A percentile compares a stretch with the other conserved stretches of the same genome.
These are phyloP conservation scores for Drosophila picticornis DNA, from an alignment of 2,888 invertebrate genomes.

Conservation along the genomic window DNA sequence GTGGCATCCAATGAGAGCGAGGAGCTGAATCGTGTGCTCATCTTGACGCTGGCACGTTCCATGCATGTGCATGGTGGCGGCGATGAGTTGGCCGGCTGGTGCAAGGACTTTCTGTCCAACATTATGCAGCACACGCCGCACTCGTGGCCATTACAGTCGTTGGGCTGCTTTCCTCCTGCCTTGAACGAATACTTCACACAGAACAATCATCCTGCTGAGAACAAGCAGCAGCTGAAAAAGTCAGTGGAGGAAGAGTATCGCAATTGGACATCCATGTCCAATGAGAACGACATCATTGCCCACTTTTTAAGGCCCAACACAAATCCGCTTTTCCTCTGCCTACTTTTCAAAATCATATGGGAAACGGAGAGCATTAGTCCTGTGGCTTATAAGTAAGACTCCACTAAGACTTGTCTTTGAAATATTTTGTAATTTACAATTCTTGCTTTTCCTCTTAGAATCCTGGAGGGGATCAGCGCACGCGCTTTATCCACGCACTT, in stretches of 20 bases:
- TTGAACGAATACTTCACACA: constrained; percentile 95
- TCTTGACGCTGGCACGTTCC: constrained; percentile 95
- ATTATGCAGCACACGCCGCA: constrained; percentile 98
- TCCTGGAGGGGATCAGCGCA: constrained; percentile 96
- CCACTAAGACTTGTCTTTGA: neutral
- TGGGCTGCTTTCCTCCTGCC: constrained; percentile 95
- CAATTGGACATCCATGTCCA: constrained; percentile 98
- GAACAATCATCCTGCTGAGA: constrained; percentile 93
- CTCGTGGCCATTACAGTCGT: constrained; percentile 96
- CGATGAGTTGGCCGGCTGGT: constrained; percentile 89
- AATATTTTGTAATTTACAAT: neutral
- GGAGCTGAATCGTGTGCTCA: constrained; percentile 96
- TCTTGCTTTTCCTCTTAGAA: constrained; percentile 86
- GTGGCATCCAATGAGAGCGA: constrained; percentile 97
- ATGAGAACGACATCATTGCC: constrained; percentile 97
- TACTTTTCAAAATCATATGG: constrained; percentile 97
- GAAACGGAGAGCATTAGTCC: constrained; percentile 97
- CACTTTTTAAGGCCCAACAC: constrained; percentile 98
- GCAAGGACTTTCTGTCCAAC: constrained; percentile 94
- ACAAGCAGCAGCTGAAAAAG: constrained; percentile 95
- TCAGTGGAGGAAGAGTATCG: constrained; percentile 98
- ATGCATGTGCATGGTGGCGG: constrained; percentile 95
- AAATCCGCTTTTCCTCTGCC: constrained; percentile 95
- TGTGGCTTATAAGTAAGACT: constrained; percentile 94
- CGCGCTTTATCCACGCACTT: constrained; percentile 95